Percentiles rank a stretch among this genome's conserved stretches.
Evolutionary conservation across 2,888 invertebrate species (phyloP).

Genomic region (Dasysyrphus albostriatus): DNA sequence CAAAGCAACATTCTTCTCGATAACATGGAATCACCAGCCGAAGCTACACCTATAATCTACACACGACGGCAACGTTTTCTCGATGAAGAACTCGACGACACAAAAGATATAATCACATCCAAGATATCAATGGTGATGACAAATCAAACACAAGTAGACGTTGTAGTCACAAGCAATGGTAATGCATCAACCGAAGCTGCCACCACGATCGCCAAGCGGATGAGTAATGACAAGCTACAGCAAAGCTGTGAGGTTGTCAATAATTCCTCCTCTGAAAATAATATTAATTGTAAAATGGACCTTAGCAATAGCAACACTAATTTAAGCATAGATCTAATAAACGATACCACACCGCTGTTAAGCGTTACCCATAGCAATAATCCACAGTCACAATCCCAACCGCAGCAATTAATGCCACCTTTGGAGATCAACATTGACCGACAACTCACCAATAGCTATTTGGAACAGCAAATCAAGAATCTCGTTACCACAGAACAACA

Average conservation of each 20-base stretch:
- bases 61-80: conserved; percentile 85
- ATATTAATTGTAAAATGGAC: conserved; percentile 60
- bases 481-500: conserved; percentile 65
- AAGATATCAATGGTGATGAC: conserved; percentile 78
- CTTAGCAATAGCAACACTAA: conserved; percentile 73
- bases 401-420: conserved; percentile 40
- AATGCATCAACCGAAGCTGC: conserved; percentile 53
- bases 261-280: conserved; percentile 42
- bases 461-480: conserved; percentile 73
- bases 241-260: conserved; percentile 51
- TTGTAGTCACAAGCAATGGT: conserved; percentile 54
- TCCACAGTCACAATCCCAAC: conserved; percentile 16
- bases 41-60: conserved; percentile 89
- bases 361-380: conserved; percentile 76
- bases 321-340: conserved; percentile 69
- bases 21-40: conserved; percentile 87
- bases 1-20: conserved; percentile 92
- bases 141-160: conserved; percentile 61
- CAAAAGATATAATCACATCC: conserved; percentile 83
- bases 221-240: conserved; percentile 58
- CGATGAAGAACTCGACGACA: conserved; percentile 83
- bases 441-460: conserved; percentile 70
- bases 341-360: conserved; percentile 64
- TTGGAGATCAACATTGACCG: conserved; percentile 61
- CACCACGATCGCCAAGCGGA: conserved; percentile 57